Conservation (phyloP, 2,888 invertebrate genomes). For the Carabus problematicus region DNA sequence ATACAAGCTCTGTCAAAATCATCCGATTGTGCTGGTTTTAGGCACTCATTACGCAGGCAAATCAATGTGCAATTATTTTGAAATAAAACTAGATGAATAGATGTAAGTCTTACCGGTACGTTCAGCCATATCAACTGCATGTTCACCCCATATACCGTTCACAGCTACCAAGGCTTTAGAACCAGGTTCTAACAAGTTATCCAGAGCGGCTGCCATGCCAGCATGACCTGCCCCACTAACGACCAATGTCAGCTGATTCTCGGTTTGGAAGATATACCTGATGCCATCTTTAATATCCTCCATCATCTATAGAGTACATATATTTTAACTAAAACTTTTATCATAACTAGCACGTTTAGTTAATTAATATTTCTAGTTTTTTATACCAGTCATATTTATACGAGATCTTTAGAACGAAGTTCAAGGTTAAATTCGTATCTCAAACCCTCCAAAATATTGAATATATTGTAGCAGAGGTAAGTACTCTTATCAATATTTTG, state of each 20-base stretch:
- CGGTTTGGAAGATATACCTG: conserved; percentile 87
- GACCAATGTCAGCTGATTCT: conserved; percentile 78
- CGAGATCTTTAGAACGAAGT: too few relatives aligned
- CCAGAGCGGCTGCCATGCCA: conserved; percentile 84
- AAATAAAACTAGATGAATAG: too few relatives aligned
- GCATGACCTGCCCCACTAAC: conserved; percentile 79
- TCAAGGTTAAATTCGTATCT: too few relatives aligned
- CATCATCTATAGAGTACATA: conserved; percentile 68
- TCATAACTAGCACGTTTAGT: not conserved
- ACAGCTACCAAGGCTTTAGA: conserved; percentile 77
- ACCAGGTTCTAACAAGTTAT: conserved; percentile 79
- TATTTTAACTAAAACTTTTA: not conserved
- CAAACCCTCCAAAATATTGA: too few relatives aligned
- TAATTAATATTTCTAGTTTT: too few relatives aligned
- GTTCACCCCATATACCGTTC: conserved; percentile 85
- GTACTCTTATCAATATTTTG: too few relatives aligned
- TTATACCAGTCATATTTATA: too few relatives aligned
- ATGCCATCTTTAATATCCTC: conserved; percentile 83
- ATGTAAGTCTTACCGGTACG: conserved; percentile 70
- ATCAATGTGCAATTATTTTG: too few relatives aligned
- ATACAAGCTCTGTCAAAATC: too few relatives aligned
- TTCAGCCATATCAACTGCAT: conserved; percentile 77
- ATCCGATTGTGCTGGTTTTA: not conserved
- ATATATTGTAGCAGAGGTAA: too few relatives aligned
- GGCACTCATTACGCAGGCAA: not conserved